phyloP scores from a whole-genome alignment of 2,888 invertebrate species.

The Drosophila atripex region DNA sequence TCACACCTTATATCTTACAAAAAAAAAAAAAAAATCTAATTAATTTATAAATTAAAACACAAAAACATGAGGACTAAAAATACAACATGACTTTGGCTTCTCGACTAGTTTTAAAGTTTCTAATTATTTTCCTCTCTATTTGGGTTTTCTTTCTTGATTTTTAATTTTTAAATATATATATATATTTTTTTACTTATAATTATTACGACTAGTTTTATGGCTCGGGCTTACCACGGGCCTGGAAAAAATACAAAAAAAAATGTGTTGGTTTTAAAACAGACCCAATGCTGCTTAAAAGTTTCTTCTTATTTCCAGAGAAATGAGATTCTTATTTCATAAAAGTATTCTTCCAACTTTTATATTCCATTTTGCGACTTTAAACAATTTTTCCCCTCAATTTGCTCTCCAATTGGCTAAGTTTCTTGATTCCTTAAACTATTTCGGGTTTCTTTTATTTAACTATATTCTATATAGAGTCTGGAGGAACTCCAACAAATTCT shows the following conservation, averaged over 20 bases:
- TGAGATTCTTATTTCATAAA: background rate
- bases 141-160: conserved; percentile 3
- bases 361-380: background rate
- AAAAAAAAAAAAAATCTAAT: conserved; percentile 4
- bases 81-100: conserved; percentile 26
- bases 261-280: conserved; percentile 8
- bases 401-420: conserved; percentile 37
- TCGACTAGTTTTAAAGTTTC: conserved; percentile 43
- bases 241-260: conserved; percentile 25
- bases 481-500: conserved; percentile 62
- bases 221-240: conserved; percentile 64
- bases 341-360: background rate
- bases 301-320: background rate
- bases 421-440: conserved; percentile 9
- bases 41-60: conserved; percentile 1
- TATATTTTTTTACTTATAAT: conserved; percentile 16
- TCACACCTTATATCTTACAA: conserved; percentile 29
- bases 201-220: conserved; percentile 54
- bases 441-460: conserved; percentile 29
- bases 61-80: conserved; percentile 11
- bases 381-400: background rate
- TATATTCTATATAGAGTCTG: conserved; percentile 31
- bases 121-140: conserved; percentile 14
- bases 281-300: background rate
- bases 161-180: conserved; percentile 3